A percentile compares a stretch with the other conserved stretches of the same genome.
phyloP scores from a whole-genome alignment of 2,113 vertebrate genomes.

The Platanista minor region DNA sequence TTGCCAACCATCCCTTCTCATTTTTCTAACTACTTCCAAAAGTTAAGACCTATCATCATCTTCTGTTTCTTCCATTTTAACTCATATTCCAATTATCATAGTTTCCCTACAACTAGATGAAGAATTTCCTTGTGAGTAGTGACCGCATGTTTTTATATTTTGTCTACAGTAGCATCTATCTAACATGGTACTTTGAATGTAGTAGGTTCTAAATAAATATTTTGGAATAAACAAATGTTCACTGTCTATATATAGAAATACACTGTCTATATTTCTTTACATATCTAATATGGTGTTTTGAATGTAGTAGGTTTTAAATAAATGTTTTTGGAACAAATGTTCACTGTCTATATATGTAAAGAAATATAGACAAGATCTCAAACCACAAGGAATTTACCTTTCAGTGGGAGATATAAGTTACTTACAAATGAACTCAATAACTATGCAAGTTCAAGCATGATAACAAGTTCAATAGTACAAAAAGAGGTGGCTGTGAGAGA shows the following conservation, averaged over 20 bases:
- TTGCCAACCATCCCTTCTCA: background rate
- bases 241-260: background rate
- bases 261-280: background rate
- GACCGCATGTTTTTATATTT: background rate
- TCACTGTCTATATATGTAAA: background rate
- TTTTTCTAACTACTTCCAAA: slow-evolving; percentile 28
- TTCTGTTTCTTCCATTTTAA: background rate
- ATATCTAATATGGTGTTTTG: background rate
- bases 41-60: background rate
- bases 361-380: background rate
- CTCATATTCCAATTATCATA: background rate
- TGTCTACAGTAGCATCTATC: background rate
- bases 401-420: background rate
- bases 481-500: background rate
- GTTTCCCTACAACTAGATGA: background rate
- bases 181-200: background rate
- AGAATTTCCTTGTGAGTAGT: background rate
- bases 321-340: background rate
- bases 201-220: background rate
- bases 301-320: background rate
- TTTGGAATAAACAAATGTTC: background rate
- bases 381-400: background rate
- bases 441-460: background rate
- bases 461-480: background rate
- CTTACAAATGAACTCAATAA: background rate